Evolutionary conservation across 2,797 vertebrate species (phyloP), one percentile per base, ranked within the genome.

Genomic region (Neosilurus mollespiculum): DNA sequence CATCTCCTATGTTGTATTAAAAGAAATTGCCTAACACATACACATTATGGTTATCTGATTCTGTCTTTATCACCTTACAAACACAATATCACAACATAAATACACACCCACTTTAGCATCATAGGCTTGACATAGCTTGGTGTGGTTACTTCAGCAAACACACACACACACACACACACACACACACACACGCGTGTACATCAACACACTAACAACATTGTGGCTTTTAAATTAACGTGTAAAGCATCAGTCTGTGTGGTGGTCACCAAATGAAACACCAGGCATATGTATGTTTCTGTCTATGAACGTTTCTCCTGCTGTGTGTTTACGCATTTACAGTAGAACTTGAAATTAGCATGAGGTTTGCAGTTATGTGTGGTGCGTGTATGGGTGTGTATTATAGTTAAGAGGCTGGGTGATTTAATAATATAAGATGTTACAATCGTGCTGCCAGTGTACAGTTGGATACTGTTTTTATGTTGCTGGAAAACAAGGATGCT

Each of bases 181-280:
- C 9, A 64, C 8, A 16, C 3, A 65, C 1, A 34, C 58, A 7
- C 1, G 22, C 0, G 9, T 59, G 18, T 4, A 71, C 5, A 71
- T 16, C 51, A 1, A 53, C 12, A 51, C 22, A 71, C 20, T 15
- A 8, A 72, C 70, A 72, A 7, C n/a, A 53, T 1, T 53, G 49
- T 72, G 70, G 18, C 82, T 56, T 34, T 69, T 67, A 69, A 49
- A 67, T 37, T 67, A 37, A 59, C 11, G 6, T 14, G 49, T 56
- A 66, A 78, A 83, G 81, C 69, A 51, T 77, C 51, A 34, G 64
- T 67, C 81, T 59, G 73, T 43, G 61, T 73, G 80, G 37, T 53
- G 58, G 37, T 73, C 59, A 26, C 49, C n/a, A 61, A 78, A 83
- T 78, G 56, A 83, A 70, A 83, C 58, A 76, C 61, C 12, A 75